Evolutionary conservation across 1,140 invertebrate species (phyloP).

Genomic region (Telenomus remus): DNA sequence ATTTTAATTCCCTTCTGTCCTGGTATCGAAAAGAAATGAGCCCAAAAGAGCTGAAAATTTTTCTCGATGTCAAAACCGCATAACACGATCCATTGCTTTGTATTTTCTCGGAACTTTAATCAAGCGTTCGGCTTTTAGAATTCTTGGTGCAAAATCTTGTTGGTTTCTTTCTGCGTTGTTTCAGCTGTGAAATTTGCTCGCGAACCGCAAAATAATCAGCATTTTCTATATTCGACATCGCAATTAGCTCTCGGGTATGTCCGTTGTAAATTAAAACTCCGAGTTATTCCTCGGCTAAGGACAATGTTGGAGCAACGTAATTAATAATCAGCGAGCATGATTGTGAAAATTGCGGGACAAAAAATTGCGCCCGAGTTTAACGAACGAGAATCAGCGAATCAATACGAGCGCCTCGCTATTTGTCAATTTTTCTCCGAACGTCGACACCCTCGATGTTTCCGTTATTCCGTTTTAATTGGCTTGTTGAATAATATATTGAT

Average conservation of each 20-base stretch:
- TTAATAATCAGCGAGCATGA: conserved; percentile 1
- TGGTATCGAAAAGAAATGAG: no score
- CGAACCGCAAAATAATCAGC: conserved; percentile 23
- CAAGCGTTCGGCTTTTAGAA: conserved; percentile 33
- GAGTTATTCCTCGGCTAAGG: neutral
- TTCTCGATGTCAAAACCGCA: conserved; percentile 22
- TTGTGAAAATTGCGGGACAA: neutral
- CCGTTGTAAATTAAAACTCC: neutral
- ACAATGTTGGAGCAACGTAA: neutral
- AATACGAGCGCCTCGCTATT: no score
- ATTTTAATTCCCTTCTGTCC: no score
- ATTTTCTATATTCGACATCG: conserved; percentile 24
- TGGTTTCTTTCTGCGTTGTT: conserved; percentile 36
- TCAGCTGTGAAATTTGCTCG: conserved; percentile 44
- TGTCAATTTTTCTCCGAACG: neutral
- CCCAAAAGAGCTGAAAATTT: conserved; percentile 7
- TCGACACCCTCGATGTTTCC: conserved; percentile 19
- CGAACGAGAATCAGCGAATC: no score
- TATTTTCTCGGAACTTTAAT: conserved; percentile 33
- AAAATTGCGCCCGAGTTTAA: no score
- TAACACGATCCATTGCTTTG: conserved; percentile 21
- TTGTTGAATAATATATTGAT: conserved; percentile 52
- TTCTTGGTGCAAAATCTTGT: no score
- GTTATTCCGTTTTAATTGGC: conserved; percentile 46
- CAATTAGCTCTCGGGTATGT: conserved; percentile 29